A percentile compares a stretch with the other conserved stretches of the same genome.
Evolutionary conservation across 2,888 invertebrate genomes (phyloP).

Genomic region (Clitarchus hookeri): DNA sequence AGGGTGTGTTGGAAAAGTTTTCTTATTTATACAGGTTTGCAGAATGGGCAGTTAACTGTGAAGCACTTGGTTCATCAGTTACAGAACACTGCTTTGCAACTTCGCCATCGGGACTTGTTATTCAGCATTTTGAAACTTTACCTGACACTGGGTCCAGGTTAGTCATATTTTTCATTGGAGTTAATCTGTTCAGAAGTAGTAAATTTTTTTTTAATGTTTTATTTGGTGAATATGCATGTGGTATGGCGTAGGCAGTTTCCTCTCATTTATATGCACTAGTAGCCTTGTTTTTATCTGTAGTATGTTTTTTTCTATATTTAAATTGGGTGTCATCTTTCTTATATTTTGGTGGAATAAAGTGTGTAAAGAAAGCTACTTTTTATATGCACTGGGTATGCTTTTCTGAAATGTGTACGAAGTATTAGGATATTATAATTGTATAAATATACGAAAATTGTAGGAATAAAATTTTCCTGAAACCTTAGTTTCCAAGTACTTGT

Average conservation of each 20-base stretch:
- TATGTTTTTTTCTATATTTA: too few relatives aligned
- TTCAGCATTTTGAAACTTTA: slow-evolving; percentile 66
- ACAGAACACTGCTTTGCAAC: slow-evolving; percentile 71
- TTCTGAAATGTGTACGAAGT: too few relatives aligned
- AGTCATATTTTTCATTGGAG: background rate
- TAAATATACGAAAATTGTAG: too few relatives aligned
- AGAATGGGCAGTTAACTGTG: slow-evolving; percentile 76
- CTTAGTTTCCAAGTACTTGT: too few relatives aligned
- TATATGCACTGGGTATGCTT: too few relatives aligned
- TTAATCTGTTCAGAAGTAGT: background rate
- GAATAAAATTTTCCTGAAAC: too few relatives aligned
- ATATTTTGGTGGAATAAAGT: too few relatives aligned
- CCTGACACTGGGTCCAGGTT: slow-evolving; percentile 27
- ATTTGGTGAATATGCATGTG: background rate
- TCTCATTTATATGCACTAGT: too few relatives aligned
- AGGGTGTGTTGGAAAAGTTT: background rate
- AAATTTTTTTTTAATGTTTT: background rate
- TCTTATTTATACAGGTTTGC: slow-evolving; percentile 61
- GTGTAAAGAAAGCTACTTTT: too few relatives aligned
- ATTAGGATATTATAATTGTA: too few relatives aligned
- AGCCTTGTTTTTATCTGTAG: too few relatives aligned
- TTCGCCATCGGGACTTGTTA: slow-evolving; percentile 73
- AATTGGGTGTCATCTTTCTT: too few relatives aligned
- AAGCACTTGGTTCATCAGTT: slow-evolving; percentile 78
- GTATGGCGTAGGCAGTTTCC: background rate